Evolutionary conservation across 2,797 vertebrate species (phyloP).

Genomic region (Phrynocephalus forsythii): DNA sequence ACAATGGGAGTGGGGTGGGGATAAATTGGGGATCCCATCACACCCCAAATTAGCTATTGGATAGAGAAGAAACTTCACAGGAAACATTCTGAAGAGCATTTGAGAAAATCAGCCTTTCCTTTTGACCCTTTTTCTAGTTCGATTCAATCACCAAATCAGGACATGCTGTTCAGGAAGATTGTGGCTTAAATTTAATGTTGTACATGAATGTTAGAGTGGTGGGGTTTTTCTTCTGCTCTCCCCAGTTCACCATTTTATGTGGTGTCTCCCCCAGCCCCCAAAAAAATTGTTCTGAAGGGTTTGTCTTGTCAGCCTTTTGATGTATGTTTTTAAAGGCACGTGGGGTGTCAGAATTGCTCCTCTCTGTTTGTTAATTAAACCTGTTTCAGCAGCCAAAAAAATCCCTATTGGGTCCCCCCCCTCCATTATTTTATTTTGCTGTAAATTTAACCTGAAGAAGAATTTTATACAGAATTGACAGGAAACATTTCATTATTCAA

Average conservation of each 20-base stretch:
- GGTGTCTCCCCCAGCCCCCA: too few relatives aligned
- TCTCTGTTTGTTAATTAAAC: background rate
- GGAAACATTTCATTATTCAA: background rate
- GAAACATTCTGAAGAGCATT: too few relatives aligned
- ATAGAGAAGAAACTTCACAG: background rate
- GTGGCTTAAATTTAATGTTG: background rate
- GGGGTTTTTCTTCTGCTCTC: background rate
- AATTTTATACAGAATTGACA: background rate
- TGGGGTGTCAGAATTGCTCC: background rate
- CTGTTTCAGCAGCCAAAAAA: background rate
- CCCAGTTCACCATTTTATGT: background rate
- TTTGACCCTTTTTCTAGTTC: too few relatives aligned
- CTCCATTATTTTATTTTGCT: background rate
- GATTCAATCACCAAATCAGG: background rate
- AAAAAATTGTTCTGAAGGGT: background rate
- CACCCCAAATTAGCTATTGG: background rate
- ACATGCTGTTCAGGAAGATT: background rate
- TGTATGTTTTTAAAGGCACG: background rate
- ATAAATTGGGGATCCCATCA: background rate
- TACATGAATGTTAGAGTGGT: background rate
- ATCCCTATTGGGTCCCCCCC: background rate
- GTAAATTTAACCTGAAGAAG: conserved; percentile 10
- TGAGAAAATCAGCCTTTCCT: too few relatives aligned
- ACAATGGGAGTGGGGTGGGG: background rate
- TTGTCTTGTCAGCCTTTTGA: background rate